phyloP scores from a whole-genome alignment of 2,113 vertebrate genomes.

The Phaetusa simplex region DNA sequence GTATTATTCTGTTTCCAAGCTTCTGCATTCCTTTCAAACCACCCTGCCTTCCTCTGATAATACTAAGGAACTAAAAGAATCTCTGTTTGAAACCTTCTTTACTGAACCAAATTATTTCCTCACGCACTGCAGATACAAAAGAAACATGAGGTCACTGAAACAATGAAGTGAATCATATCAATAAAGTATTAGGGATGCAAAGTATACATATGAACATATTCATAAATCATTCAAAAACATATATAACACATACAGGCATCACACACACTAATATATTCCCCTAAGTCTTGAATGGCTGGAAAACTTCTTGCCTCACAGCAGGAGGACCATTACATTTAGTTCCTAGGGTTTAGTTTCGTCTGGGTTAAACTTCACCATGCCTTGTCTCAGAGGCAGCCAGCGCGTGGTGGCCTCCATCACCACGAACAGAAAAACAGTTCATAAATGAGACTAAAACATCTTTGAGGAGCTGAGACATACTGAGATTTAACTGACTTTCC shows the following conservation, averaged over 20 bases:
- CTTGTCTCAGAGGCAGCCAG: background rate
- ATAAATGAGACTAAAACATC: background rate
- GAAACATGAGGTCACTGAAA: background rate
- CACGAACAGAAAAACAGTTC: background rate
- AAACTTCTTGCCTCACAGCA: background rate
- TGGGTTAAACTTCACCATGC: background rate
- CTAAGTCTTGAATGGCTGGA: background rate
- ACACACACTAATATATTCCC: background rate
- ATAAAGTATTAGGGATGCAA: background rate
- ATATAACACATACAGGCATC: background rate
- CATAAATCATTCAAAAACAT: background rate
- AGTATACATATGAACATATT: background rate
- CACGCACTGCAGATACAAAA: background rate
- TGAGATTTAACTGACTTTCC: background rate
- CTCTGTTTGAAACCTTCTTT: background rate
- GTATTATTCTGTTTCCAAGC: slow-evolving; percentile 39
- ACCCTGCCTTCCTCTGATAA: slow-evolving; percentile 39
- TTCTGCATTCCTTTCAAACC: slow-evolving; percentile 42
- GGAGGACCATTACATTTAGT: background rate
- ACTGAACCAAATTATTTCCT: slow-evolving; percentile 19
- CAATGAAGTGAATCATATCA: background rate
- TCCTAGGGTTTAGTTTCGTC: background rate
- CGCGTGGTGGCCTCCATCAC: background rate
- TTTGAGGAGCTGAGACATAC: background rate
- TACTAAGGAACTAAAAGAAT: slow-evolving; percentile 17